Conservation (phyloP, 2,888 invertebrate species). For the Drosophila quinaria region DNA sequence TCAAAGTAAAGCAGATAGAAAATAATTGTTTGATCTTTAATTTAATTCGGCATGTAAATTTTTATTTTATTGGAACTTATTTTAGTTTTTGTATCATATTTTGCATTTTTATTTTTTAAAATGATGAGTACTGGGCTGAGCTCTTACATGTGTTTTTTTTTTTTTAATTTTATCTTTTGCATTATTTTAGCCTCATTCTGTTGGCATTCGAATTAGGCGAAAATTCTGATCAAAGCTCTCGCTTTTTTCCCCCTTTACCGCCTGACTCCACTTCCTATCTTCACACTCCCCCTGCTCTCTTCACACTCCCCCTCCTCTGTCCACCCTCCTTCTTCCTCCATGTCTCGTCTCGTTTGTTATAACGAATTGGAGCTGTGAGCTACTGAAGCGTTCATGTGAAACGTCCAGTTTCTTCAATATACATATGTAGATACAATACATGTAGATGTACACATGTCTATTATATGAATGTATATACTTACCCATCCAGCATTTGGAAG, state of each 20-base stretch:
- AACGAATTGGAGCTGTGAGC: conserved; percentile 64
- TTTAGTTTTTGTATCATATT: too few relatives aligned
- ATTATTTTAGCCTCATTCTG: conserved; percentile 10
- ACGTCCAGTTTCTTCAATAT: conserved; percentile 81
- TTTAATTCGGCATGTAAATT: too few relatives aligned
- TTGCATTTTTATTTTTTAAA: too few relatives aligned
- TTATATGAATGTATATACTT: not conserved
- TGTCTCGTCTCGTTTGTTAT: conserved; percentile 54
- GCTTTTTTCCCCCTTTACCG: conserved; percentile 27
- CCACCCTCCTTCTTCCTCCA: not conserved
- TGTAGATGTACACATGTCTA: not conserved
- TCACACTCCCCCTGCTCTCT: not conserved
- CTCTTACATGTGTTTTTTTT: not conserved
- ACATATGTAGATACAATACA: conserved; percentile 10
- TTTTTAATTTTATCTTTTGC: not conserved
- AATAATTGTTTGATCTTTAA: too few relatives aligned
- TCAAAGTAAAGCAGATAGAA: too few relatives aligned
- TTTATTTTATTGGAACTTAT: too few relatives aligned
- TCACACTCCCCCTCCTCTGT: not conserved
- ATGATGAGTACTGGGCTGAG: not conserved
- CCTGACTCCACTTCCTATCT: not conserved
- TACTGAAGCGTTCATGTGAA: conserved; percentile 83
- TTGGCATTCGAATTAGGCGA: conserved; percentile 28
- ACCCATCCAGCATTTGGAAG: too few relatives aligned
- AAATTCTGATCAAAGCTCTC: conserved; percentile 44